Conservation (phyloP, 2,113 vertebrate species). For the Pluvialis apricaria region DNA sequence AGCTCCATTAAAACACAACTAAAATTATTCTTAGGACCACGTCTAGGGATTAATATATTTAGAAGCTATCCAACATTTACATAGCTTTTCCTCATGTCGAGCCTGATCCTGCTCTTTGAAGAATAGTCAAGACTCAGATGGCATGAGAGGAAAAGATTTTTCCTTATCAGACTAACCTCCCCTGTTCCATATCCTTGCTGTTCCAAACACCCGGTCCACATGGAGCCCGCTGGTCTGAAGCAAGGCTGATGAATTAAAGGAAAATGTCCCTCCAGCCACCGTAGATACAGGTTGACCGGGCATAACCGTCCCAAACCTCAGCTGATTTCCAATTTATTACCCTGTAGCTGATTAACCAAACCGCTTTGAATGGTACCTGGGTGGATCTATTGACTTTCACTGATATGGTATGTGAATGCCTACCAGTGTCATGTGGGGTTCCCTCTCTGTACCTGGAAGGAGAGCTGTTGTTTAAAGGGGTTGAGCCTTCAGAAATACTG, state of each 20-base stretch:
- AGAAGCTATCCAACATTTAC: conserved; percentile 15
- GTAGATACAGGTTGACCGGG: neutral
- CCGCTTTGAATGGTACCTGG: neutral
- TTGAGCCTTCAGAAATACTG: neutral
- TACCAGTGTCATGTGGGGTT: neutral
- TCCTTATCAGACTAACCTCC: neutral
- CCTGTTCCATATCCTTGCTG: neutral
- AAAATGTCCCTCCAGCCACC: neutral
- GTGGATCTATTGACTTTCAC: neutral
- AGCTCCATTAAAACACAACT: conserved; percentile 51
- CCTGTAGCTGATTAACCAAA: neutral
- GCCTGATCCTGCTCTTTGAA: neutral
- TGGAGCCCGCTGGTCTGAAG: neutral
- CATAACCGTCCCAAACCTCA: neutral
- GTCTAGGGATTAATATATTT: conserved; percentile 52
- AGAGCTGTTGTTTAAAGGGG: neutral
- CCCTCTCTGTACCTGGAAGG: neutral
- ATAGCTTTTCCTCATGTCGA: neutral
- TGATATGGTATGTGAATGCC: rapidly evolving
- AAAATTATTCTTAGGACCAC: conserved; percentile 52
- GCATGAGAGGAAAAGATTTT: neutral
- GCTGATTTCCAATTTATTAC: neutral
- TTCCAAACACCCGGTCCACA: neutral
- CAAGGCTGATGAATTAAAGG: neutral
- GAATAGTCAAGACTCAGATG: neutral